Percentiles rank a stretch among this genome's conserved stretches.
phyloP scores from a whole-genome alignment of 2,888 invertebrate genomes.

The Neoascia interrupta region DNA sequence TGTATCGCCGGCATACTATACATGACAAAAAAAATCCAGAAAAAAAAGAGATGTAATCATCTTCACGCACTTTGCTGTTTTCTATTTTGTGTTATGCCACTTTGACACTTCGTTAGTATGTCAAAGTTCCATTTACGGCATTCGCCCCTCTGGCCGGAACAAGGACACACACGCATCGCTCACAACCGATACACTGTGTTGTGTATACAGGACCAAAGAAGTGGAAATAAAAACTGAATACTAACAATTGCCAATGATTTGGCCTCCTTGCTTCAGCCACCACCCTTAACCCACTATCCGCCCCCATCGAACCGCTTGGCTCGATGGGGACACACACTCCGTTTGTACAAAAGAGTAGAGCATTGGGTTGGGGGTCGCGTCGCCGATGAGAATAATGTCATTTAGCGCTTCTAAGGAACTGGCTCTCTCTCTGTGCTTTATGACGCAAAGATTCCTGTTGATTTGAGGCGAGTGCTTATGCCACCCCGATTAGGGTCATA shows the following conservation, averaged over 20 bases:
- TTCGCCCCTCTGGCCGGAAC: not conserved
- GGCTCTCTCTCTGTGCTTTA: conserved; percentile 26
- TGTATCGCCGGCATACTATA: not conserved
- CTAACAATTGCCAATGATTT: conserved; percentile 45
- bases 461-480: conserved; percentile 32
- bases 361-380: conserved; percentile 22
- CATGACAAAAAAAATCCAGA: not conserved
- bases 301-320: too few species aligned
- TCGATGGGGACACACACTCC: not conserved
- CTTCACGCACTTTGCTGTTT: conserved; percentile 40
- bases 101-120: conserved; percentile 64
- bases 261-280: too few species aligned
- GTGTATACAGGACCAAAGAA: conserved; percentile 23
- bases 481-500: conserved; percentile 36
- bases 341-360: conserved; percentile 3
- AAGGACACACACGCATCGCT: conserved; percentile 45
- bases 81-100: conserved; percentile 50
- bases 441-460: conserved; percentile 46
- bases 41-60: conserved; percentile 55
- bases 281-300: too few species aligned
- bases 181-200: conserved; percentile 9
- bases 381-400: conserved; percentile 30
- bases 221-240: conserved; percentile 48
- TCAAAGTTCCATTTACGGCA: conserved; percentile 40
- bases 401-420: conserved; percentile 2